Conservation (phyloP, 2,888 invertebrate species). For the Endomychus coccineus region DNA sequence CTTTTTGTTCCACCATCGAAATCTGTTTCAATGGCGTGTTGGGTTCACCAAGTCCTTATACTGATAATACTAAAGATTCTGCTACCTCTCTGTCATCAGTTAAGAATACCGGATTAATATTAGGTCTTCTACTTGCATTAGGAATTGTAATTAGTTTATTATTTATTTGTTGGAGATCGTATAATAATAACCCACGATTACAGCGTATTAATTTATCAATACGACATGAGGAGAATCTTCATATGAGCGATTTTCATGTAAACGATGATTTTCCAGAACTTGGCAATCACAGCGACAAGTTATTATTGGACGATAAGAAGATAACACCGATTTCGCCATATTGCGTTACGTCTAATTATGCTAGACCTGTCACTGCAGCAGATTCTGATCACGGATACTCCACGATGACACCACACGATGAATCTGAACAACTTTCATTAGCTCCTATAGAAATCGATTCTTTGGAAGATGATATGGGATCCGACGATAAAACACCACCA, state of each 20-base stretch:
- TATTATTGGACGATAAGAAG: slow-evolving; percentile 50
- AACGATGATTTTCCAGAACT: slow-evolving; percentile 60
- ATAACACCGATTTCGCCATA: slow-evolving; percentile 77
- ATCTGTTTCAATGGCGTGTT: slow-evolving; percentile 82
- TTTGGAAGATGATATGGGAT: slow-evolving; percentile 50
- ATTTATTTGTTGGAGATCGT: slow-evolving; percentile 77
- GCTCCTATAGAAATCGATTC: slow-evolving; percentile 60
- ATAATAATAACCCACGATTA: slow-evolving; percentile 41
- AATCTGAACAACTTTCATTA: slow-evolving; percentile 75
- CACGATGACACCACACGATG: slow-evolving; percentile 88
- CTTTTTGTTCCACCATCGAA: slow-evolving; percentile 75
- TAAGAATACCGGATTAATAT: slow-evolving; percentile 79
- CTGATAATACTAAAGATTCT: slow-evolving; percentile 56
- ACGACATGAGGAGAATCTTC: slow-evolving; percentile 51
- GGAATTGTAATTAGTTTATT: slow-evolving; percentile 74
- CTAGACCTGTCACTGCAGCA: slow-evolving; percentile 66
- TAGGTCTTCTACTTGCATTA: slow-evolving; percentile 76
- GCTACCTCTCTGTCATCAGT: slow-evolving; percentile 45
- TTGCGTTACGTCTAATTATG: slow-evolving; percentile 73
- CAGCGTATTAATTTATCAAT: slow-evolving; percentile 49
- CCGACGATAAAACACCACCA: slow-evolving; percentile 48
- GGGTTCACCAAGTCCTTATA: slow-evolving; percentile 75
- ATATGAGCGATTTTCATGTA: slow-evolving; percentile 66
- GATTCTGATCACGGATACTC: slow-evolving; percentile 94
- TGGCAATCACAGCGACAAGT: slow-evolving; percentile 58